A percentile compares a stretch with the other conserved stretches of the same genome.
phyloP scores from a whole-genome alignment of 2,113 vertebrate species.

The Centropus unirufus region DNA sequence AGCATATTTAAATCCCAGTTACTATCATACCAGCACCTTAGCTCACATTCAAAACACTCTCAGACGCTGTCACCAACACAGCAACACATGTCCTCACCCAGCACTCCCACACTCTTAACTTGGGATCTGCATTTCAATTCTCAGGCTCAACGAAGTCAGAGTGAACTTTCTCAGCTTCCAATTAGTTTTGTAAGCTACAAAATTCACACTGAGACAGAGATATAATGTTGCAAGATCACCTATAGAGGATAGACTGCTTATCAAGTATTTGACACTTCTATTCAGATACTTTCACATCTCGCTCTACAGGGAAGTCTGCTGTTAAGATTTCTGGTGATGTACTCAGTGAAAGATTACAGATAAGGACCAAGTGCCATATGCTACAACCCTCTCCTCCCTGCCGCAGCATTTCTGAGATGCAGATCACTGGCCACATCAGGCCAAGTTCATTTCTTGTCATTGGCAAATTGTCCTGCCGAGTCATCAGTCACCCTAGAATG shows the following conservation, averaged over 20 bases:
- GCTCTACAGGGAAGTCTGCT: not conserved
- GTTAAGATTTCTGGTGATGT: not conserved
- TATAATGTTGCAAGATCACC: fast-evolving
- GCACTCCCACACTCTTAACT: not conserved
- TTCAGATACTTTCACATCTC: not conserved
- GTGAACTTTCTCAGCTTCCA: conserved; percentile 18
- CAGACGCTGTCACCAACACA: not conserved
- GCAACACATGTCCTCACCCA: conserved; percentile 15
- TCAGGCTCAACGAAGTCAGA: not conserved
- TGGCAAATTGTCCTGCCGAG: not conserved
- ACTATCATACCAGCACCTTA: not conserved
- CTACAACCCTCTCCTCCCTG: not conserved
- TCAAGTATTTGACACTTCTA: not conserved
- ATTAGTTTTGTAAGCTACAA: not conserved
- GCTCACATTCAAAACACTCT: not conserved
- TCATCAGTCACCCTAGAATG: not conserved
- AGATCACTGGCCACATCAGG: not conserved
- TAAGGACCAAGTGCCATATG: not conserved
- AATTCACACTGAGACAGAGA: not conserved
- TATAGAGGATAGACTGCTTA: not conserved
- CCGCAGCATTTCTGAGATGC: not conserved
- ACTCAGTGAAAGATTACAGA: not conserved
- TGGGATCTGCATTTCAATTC: not conserved
- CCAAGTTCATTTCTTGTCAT: not conserved
- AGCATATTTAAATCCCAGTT: not conserved